Percentiles rank a stretch among this genome's conserved stretches.
phyloP scores from a whole-genome alignment of 1,140 invertebrate genomes.

The Drosophila sulfurigaster region DNA sequence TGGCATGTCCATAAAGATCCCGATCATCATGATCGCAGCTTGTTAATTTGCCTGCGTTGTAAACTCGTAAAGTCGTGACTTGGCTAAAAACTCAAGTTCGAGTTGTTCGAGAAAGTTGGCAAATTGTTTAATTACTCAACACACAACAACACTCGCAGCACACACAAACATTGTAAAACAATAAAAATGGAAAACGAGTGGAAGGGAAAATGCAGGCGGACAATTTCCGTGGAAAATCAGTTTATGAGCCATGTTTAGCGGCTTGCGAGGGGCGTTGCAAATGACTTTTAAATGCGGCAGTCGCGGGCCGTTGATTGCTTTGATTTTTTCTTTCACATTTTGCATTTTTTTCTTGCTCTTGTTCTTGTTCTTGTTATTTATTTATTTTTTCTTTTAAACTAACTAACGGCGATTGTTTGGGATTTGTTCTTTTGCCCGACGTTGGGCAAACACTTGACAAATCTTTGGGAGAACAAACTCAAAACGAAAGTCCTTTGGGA shows the following conservation, averaged over 20 bases:
- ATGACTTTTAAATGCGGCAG: constrained; percentile 78
- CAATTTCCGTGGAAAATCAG: constrained; percentile 46
- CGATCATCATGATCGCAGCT: constrained; percentile 38
- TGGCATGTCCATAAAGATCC: constrained; percentile 49
- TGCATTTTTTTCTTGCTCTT: neutral
- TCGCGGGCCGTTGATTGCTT: constrained; percentile 56
- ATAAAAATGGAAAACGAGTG: constrained; percentile 54
- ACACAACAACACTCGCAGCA: neutral
- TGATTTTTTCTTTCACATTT: constrained; percentile 22
- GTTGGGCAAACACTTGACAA: constrained; percentile 40
- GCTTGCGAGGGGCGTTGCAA: constrained; percentile 76
- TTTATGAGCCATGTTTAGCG: constrained; percentile 69
- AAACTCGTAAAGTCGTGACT: constrained; percentile 58
- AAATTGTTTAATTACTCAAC: constrained; percentile 70
- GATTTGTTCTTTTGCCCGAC: constrained; percentile 35
- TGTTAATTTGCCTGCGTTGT: constrained; percentile 58
- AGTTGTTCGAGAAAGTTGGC: constrained; percentile 58
- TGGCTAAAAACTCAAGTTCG: constrained; percentile 38
- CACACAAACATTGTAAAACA: constrained; percentile 72
- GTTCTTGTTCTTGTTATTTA: constrained; percentile 8
- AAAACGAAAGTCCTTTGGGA: constrained; percentile 58
- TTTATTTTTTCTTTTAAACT: constrained; percentile 20
- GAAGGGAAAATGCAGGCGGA: neutral
- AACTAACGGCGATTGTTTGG: constrained; percentile 43
- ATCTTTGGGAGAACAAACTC: constrained; percentile 28